These are phyloP conservation scores for Paramormyrops kingsleyae DNA, from an alignment of 2,113 vertebrate species.

Conservation along the genomic window DNA sequence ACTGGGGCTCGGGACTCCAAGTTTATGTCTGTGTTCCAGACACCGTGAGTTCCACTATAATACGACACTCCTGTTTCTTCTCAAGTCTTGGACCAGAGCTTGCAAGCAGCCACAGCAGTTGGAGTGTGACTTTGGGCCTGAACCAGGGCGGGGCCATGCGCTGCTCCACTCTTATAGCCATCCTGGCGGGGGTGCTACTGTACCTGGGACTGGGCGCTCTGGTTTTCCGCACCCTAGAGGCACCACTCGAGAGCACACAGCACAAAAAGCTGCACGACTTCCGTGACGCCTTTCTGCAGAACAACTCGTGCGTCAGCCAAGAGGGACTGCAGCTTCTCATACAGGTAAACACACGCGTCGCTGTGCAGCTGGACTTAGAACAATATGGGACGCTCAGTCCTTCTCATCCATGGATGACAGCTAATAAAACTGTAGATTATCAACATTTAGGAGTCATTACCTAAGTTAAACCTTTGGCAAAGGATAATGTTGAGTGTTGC, in stretches of 20 bases:
- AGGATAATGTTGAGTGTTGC: background rate
- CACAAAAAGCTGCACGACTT: constrained; percentile 46
- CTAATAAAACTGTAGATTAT: background rate
- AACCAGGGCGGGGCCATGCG: constrained; percentile 59
- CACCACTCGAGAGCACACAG: constrained; percentile 57
- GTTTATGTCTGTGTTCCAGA: background rate
- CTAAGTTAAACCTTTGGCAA: background rate
- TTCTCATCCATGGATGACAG: background rate
- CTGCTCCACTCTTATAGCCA: constrained; percentile 68
- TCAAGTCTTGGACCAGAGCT: constrained; percentile 33
- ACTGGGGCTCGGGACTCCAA: background rate
- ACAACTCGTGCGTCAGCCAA: constrained; percentile 63
- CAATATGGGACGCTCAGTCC: background rate
- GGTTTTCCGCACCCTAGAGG: constrained; percentile 74
- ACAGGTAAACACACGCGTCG: constrained; percentile 57
- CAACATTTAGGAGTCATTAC: background rate
- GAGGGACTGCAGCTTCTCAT: constrained; percentile 58
- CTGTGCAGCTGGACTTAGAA: background rate
- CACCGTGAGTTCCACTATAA: background rate
- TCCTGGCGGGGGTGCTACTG: constrained; percentile 69
- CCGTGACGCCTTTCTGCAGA: constrained; percentile 57
- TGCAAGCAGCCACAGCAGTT: constrained; percentile 29
- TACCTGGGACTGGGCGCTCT: constrained; percentile 79
- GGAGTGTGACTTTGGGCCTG: constrained; percentile 7
- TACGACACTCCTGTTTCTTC: background rate